Base-by-base conservation (phyloP, 2,113 vertebrate genomes). In the Narcine bancroftii region DNA sequence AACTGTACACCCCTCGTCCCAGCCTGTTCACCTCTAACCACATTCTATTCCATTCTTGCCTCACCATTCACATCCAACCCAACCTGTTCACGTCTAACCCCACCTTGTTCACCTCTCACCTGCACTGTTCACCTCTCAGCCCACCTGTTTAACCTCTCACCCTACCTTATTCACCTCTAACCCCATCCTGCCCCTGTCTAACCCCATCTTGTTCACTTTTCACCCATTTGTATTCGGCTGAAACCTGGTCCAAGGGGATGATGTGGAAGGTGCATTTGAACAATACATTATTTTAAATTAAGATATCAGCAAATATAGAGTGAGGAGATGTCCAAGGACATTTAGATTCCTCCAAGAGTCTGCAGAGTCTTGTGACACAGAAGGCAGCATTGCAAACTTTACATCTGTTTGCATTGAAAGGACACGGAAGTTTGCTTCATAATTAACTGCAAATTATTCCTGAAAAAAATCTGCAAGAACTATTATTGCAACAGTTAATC, bases 401-500 rank as follows among this genome's bases (percentile, higher is more conserved):
- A 87, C n/a, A 21, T 17, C 33, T 36, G 53, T 36, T 87, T 17
- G 21, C 36, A 60, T n/a, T 87, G 45, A 45, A 26, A 26, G n/a
- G 83, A 65, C 83, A 89, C 11, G 21, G 63, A 91, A 91, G 42
- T 69, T 91, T 42, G 21, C 89, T 69, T 87, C 50, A 65, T 91
- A 91, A 91, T 91, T 91, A 91, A 91, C 89, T 91, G 63, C 63
- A 91, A 65, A 91, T 91, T 91, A 91, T 47, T 91, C 42, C 89
- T 69, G 39, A 91, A 91, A 36, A n/a, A 91, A 71, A 91, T 91
- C 56, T 91, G 89, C 39, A 91, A 29, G 15, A 71, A 29, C 63
- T 69, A 69, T 91, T 69, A 39, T 45, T 42, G 29, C 26, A 69
- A 91, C 65, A 26, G 63, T 71, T 91, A 91, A 91, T 91, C 89